These are phyloP conservation scores for Amniataba percoides DNA, from an alignment of 2,797 vertebrate species.

Conservation along the genomic window DNA sequence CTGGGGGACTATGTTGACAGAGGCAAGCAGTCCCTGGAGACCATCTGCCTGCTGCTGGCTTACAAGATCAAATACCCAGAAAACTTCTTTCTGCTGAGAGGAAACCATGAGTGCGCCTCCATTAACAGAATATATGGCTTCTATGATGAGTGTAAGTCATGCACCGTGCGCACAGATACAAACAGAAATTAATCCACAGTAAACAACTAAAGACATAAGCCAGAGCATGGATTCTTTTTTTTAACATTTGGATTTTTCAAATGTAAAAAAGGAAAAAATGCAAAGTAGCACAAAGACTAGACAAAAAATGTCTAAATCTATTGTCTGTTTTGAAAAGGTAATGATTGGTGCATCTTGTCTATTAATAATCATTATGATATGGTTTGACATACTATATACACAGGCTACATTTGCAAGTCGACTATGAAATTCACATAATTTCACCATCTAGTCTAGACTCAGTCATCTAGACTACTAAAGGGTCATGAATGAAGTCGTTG, in stretches of 20 bases:
- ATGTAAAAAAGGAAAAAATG: background rate
- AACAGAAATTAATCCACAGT: background rate
- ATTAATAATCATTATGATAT: background rate
- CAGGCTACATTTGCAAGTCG: too few relatives aligned
- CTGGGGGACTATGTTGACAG: constrained; percentile 90
- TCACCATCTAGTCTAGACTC: background rate
- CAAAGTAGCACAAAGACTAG: background rate
- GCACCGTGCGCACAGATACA: background rate
- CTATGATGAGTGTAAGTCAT: constrained; percentile 89
- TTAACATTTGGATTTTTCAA: background rate
- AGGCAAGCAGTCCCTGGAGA: constrained; percentile 89
- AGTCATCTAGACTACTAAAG: background rate
- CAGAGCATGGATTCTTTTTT: background rate
- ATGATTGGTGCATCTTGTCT: background rate
- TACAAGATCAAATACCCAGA: constrained; percentile 91
- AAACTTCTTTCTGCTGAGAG: constrained; percentile 89
- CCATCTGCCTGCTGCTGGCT: constrained; percentile 88
- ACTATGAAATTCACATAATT: background rate
- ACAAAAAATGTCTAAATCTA: background rate
- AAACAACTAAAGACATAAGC: background rate
- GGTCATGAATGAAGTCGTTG: background rate
- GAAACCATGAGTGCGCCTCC: constrained; percentile 90
- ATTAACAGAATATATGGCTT: constrained; percentile 91
- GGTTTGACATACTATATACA: background rate
- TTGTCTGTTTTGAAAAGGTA: background rate